A percentile compares a stretch with the other conserved stretches of the same genome.
Conservation (phyloP, 2,888 invertebrate species). For the Apoda limacodes region DNA sequence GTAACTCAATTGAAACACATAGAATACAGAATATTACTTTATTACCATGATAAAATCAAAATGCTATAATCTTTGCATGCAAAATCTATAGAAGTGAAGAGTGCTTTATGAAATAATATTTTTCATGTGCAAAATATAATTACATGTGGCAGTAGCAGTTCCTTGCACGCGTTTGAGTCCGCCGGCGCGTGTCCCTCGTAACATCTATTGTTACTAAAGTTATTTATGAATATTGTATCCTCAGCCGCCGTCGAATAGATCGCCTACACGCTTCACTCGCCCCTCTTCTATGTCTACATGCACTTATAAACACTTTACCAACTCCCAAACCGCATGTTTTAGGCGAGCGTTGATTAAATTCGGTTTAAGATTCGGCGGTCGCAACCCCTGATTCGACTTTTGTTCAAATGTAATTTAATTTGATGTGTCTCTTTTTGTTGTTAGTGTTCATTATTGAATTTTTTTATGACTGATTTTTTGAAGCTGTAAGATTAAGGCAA, state of each 20-base stretch:
- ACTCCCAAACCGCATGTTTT: not conserved
- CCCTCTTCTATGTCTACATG: constrained; percentile 34
- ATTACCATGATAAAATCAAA: no score
- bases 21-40: no score
- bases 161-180: constrained; percentile 27
- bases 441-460: no score
- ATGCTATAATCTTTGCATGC: not conserved
- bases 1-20: no score
- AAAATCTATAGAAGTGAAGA: not conserved
- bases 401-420: no score
- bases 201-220: constrained; percentile 42
- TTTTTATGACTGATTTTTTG: no score
- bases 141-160: constrained; percentile 40
- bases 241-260: constrained; percentile 31
- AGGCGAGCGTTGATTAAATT: not conserved
- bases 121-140: constrained; percentile 47
- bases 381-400: no score
- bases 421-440: no score
- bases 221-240: constrained; percentile 65
- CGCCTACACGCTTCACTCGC: constrained; percentile 37
- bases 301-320: constrained; percentile 35
- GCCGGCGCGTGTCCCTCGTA: constrained; percentile 35
- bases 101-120: constrained; percentile 9
- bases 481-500: no score
- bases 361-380: no score